phyloP scores from a whole-genome alignment of 2,888 invertebrate species.

The Notodonta ziczac region DNA sequence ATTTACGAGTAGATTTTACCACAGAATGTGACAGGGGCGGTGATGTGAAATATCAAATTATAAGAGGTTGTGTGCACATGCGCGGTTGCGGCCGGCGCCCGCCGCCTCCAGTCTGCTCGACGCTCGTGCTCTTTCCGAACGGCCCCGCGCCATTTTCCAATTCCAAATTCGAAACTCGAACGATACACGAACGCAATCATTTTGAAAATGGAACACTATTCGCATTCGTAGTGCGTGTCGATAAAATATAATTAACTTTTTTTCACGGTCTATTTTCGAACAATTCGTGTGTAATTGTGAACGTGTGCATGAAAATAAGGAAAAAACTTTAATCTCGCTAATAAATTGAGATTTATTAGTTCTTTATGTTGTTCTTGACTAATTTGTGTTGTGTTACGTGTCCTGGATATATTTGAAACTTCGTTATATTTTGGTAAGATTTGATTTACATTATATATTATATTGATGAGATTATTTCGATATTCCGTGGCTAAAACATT shows the following conservation, averaged over 20 bases:
- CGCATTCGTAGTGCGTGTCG: conserved; percentile 22
- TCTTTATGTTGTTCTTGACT: conserved; percentile 37
- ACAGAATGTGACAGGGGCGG: conserved; percentile 78
- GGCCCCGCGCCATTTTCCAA: conserved; percentile 58
- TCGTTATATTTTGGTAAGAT: conserved; percentile 43
- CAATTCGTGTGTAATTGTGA: conserved; percentile 36
- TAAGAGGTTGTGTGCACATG: conserved; percentile 75
- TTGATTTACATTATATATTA: background rate
- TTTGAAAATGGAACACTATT: conserved; percentile 37
- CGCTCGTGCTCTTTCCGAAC: conserved; percentile 64
- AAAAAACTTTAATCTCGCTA: conserved; percentile 44
- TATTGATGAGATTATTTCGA: background rate
- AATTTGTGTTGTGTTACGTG: conserved; percentile 51
- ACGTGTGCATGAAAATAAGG: conserved; percentile 37
- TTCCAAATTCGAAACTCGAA: conserved; percentile 59
- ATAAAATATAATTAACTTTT: conserved; percentile 24
- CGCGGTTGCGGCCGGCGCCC: conserved; percentile 54
- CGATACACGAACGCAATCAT: conserved; percentile 48
- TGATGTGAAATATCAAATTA: conserved; percentile 81
- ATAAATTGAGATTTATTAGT: conserved; percentile 43
- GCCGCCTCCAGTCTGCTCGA: conserved; percentile 71
- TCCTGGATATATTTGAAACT: conserved; percentile 48
- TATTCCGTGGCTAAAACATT: background rate
- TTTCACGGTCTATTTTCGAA: conserved; percentile 8
- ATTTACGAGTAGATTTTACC: conserved; percentile 77